phyloP scores from a whole-genome alignment of 2,113 vertebrate species.

The Myotis lucifugus region DNA sequence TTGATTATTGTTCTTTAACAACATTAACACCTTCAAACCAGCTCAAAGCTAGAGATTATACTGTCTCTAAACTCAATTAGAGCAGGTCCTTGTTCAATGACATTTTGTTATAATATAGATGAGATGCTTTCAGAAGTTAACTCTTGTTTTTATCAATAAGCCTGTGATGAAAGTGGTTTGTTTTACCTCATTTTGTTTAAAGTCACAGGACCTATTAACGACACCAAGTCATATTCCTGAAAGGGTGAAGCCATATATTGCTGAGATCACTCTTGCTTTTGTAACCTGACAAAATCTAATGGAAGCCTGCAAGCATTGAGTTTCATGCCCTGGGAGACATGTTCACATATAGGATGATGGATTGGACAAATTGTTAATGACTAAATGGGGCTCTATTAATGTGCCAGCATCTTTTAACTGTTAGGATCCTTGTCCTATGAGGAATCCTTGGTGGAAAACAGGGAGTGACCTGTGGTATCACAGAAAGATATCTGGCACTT shows the following conservation, averaged over 20 bases:
- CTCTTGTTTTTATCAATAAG: neutral
- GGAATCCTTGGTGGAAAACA: neutral
- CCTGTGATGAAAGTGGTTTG: neutral
- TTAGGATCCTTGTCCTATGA: neutral
- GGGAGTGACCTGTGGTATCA: neutral
- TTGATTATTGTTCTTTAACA: neutral
- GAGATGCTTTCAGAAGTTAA: neutral
- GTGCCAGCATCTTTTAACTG: neutral
- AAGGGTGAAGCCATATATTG: neutral
- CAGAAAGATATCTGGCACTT: neutral
- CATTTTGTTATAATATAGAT: neutral
- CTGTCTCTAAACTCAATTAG: neutral
- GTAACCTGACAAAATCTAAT: neutral
- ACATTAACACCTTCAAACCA: neutral
- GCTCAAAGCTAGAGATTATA: neutral
- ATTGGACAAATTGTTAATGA: neutral
- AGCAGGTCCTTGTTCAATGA: neutral
- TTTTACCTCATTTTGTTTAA: neutral
- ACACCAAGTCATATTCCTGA: neutral
- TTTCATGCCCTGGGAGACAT: neutral
- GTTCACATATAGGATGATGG: neutral
- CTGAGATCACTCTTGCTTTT: neutral
- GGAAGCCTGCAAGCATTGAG: neutral
- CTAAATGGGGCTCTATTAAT: neutral
- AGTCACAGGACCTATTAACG: neutral